These are phyloP conservation scores for Mus spicilegus DNA, from an alignment of 2,113 vertebrate genomes.

Conservation along the genomic window DNA sequence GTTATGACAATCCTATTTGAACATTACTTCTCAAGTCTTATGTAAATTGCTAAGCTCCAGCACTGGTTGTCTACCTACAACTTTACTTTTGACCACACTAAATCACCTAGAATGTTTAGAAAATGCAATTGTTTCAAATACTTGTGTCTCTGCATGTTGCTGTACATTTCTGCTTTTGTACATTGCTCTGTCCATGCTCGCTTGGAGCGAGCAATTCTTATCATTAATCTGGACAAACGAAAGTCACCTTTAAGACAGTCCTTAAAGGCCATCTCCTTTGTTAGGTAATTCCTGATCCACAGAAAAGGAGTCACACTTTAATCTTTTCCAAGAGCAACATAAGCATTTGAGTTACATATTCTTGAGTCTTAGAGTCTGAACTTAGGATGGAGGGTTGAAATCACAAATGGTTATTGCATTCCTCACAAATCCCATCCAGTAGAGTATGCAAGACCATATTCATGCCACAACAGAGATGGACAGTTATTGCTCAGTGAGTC, in stretches of 20 bases:
- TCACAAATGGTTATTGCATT: not conserved
- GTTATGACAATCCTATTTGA: not conserved
- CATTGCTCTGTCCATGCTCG: not conserved
- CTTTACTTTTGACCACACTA: not conserved
- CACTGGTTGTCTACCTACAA: not conserved
- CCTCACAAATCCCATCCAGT: not conserved
- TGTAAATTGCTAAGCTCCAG: not conserved
- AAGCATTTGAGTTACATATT: not conserved
- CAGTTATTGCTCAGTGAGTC: not conserved
- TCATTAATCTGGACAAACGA: not conserved
- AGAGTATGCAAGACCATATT: not conserved
- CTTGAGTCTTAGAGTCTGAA: not conserved
- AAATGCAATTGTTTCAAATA: not conserved
- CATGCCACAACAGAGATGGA: not conserved
- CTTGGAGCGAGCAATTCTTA: not conserved
- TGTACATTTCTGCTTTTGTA: not conserved
- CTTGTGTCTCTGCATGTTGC: not conserved
- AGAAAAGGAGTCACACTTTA: not conserved
- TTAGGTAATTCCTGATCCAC: not conserved
- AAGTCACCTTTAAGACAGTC: not conserved
- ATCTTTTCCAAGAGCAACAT: not conserved
- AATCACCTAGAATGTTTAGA: slow-evolving; percentile 8
- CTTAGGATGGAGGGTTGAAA: not conserved
- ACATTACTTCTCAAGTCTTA: not conserved
- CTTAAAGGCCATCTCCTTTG: not conserved